Percentiles rank a stretch among this genome's conserved stretches.
phyloP scores from a whole-genome alignment of 2,797 vertebrate species.

The Coluber constrictor region DNA sequence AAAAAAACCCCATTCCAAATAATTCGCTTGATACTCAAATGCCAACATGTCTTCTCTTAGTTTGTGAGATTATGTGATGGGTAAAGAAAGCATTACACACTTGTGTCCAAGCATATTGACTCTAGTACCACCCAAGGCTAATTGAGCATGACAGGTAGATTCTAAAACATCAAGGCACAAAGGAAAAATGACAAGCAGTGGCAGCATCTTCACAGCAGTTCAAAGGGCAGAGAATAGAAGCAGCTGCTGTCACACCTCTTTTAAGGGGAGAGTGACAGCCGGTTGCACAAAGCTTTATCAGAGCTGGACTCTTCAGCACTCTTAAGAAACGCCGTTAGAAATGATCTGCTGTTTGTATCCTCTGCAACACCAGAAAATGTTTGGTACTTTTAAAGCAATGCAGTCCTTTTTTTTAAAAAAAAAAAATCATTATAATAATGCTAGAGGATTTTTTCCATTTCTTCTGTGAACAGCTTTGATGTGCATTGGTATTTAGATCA shows the following conservation, averaged over 20 bases:
- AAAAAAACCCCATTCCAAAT: neutral
- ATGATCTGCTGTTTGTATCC: neutral
- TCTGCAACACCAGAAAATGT: neutral
- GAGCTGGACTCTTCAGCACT: neutral
- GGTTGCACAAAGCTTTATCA: neutral
- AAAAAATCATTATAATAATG: neutral
- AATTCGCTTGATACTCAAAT: neutral
- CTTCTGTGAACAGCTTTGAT: neutral
- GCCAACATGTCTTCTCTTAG: neutral
- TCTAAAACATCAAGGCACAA: constrained; percentile 31
- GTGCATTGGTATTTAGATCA: neutral
- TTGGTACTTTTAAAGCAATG: neutral
- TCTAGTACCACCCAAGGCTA: constrained; percentile 14
- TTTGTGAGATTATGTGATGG: neutral
- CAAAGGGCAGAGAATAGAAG: constrained; percentile 18
- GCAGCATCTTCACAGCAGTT: constrained; percentile 16
- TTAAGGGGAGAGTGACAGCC: constrained; percentile 17
- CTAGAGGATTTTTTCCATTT: neutral
- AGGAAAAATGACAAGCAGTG: constrained; percentile 4
- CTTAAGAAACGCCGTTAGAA: neutral
- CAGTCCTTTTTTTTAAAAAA: neutral
- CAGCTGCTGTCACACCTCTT: constrained; percentile 7
- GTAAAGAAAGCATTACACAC: constrained; percentile 13
- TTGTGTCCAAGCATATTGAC: constrained; percentile 7
- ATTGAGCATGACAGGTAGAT: constrained; percentile 28